Evolutionary conservation across 2,113 vertebrate genomes (phyloP).

Genomic region (Actenoides hombroni): DNA sequence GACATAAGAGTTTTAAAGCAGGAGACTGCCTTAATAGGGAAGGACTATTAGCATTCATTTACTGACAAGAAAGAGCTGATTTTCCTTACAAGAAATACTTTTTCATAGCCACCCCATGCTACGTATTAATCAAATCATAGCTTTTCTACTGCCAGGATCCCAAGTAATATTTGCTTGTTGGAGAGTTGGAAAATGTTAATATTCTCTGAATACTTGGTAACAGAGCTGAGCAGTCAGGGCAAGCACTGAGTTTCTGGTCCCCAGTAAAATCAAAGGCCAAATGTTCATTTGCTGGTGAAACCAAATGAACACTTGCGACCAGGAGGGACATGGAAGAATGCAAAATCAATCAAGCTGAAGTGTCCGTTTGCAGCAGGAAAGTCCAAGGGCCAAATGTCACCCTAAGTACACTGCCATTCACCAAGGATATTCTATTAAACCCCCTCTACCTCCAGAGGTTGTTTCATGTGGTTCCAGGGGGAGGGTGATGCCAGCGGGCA

Average conservation of each 20-base stretch:
- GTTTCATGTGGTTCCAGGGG: rapidly evolving
- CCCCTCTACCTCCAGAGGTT: background rate
- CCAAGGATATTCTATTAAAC: background rate
- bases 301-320: background rate
- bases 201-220: background rate
- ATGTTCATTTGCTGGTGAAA: background rate
- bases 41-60: constrained; percentile 54
- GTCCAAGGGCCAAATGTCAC: background rate
- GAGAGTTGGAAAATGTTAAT: constrained; percentile 7
- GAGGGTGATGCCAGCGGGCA: background rate
- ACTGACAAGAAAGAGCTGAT: constrained; percentile 40
- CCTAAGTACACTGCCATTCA: background rate
- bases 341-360: constrained; percentile 28
- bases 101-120: background rate
- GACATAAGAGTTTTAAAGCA: constrained; percentile 67
- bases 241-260: background rate
- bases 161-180: background rate
- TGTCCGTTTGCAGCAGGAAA: background rate
- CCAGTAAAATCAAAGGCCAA: constrained; percentile 2
- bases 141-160: constrained; percentile 8
- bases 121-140: background rate
- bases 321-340: background rate
- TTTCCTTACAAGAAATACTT: constrained; percentile 48
- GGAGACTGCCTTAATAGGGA: constrained; percentile 48
- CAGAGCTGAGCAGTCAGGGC: background rate